Evolutionary conservation across 2,888 invertebrate genomes (phyloP).

Genomic region (Cheilosia grossa): DNA sequence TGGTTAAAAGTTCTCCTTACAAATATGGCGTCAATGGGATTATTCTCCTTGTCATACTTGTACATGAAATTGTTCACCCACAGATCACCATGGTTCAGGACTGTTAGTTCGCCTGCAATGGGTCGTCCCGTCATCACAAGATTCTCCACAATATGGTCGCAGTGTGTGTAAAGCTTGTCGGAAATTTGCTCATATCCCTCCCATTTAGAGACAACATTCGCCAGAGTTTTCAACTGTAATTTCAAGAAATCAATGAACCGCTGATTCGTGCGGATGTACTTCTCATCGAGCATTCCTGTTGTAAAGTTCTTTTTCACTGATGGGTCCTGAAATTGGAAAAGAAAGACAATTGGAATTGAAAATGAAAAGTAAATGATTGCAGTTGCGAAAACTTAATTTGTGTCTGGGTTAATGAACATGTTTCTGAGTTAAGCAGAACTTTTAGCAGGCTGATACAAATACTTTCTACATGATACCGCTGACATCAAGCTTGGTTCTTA

Average conservation of each 20-base stretch:
- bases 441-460: too few relatives aligned
- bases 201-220: constrained; percentile 83
- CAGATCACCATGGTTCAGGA: constrained; percentile 85
- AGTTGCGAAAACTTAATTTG: too few relatives aligned
- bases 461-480: too few relatives aligned
- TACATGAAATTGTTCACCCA: constrained; percentile 85
- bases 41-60: constrained; percentile 81
- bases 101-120: constrained; percentile 81
- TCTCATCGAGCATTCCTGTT: constrained; percentile 81
- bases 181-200: constrained; percentile 83
- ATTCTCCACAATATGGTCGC: constrained; percentile 79
- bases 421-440: too few relatives aligned
- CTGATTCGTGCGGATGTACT: constrained; percentile 79
- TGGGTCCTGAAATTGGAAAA: constrained; percentile 77
- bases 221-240: constrained; percentile 79
- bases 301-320: constrained; percentile 78
- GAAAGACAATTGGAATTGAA: background rate
- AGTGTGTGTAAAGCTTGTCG: constrained; percentile 81
- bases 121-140: constrained; percentile 79
- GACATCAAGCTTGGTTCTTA: too few relatives aligned
- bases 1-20: constrained; percentile 78
- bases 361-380: too few relatives aligned
- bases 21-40: constrained; percentile 83
- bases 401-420: too few relatives aligned
- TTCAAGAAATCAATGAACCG: constrained; percentile 80